A percentile compares a stretch with the other conserved stretches of the same genome.
Evolutionary conservation across 2,888 invertebrate species (phyloP).

Genomic region (Siphlonurus alternatus): DNA sequence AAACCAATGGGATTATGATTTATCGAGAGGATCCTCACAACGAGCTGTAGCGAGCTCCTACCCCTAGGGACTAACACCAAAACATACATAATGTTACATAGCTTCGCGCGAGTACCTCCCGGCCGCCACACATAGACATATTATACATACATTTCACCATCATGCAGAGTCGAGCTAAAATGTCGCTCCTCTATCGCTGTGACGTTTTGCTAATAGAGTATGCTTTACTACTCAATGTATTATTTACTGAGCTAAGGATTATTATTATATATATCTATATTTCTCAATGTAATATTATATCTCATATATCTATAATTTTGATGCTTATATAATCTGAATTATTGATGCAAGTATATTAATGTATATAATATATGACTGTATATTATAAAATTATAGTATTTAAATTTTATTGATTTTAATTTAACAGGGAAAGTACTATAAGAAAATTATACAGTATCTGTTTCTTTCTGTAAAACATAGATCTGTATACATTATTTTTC

Average conservation of each 20-base stretch:
- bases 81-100: not conserved
- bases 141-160: not conserved
- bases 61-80: not conserved
- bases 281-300: not conserved
- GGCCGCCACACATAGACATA: not conserved
- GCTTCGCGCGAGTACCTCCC: not conserved
- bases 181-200: not conserved
- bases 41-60: not conserved
- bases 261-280: not conserved
- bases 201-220: conserved; percentile 2
- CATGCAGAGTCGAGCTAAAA: not conserved
- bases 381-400: no score
- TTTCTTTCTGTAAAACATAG: no score
- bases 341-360: no score
- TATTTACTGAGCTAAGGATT: not conserved
- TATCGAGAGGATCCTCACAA: no score
- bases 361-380: no score
- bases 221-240: not conserved
- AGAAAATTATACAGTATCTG: no score
- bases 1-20: conserved; percentile 3
- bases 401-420: no score
- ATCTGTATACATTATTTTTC: no score
- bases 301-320: no score
- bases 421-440: no score
- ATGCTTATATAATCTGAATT: no score